Evolutionary conservation across 2,888 invertebrate species (phyloP).

Genomic region (Megaustenia siamemsis): DNA sequence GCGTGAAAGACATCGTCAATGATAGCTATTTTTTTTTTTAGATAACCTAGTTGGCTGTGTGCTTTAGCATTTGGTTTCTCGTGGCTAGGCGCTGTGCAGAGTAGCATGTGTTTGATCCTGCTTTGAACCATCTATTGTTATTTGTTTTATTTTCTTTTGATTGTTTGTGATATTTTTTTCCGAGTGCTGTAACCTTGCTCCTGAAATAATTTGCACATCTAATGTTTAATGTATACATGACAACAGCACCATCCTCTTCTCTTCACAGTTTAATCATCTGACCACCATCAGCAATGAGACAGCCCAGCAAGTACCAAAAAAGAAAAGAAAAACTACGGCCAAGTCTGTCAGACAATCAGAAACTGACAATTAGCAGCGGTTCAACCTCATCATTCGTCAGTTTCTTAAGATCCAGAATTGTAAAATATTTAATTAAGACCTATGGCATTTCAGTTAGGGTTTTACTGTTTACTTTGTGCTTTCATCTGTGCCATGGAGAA

Average conservation of each 20-base stretch:
- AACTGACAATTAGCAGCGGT: no score
- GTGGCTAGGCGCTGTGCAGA: neutral
- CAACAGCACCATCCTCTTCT: neutral
- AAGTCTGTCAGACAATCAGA: neutral
- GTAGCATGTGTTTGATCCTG: neutral
- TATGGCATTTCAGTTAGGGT: no score
- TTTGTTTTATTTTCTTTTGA: neutral
- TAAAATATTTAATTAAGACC: neutral
- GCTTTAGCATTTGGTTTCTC: no score
- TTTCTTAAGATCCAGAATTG: neutral
- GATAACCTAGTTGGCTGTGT: no score
- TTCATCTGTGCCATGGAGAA: neutral
- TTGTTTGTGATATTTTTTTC: neutral
- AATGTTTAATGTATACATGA: neutral
- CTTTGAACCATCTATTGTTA: neutral
- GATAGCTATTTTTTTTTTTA: no score
- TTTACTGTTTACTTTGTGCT: no score
- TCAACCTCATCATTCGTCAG: no score
- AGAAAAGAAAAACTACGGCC: conserved; percentile 8
- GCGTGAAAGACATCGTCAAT: no score
- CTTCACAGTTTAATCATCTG: conserved; percentile 23
- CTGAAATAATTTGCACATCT: neutral
- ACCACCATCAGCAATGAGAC: neutral
- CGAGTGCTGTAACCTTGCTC: neutral
- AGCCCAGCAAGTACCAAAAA: conserved; percentile 16